phyloP scores from a whole-genome alignment of 2,888 invertebrate species.

The Pachymerium ferrugineum region DNA sequence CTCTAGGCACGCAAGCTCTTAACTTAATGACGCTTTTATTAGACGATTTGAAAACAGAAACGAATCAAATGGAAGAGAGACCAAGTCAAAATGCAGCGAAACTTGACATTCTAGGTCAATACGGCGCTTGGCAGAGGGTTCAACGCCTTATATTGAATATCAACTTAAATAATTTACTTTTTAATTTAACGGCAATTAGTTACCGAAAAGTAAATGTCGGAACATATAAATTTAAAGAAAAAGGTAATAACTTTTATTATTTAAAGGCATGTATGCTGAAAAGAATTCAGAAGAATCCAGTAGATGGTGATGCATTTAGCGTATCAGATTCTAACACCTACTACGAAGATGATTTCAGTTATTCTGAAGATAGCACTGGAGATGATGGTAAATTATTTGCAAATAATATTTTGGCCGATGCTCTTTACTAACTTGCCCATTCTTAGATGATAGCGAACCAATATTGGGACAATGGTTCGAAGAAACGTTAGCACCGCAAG shows the following conservation, averaged over 20 bases:
- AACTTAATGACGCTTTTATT: constrained; percentile 66
- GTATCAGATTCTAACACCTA: constrained; percentile 92
- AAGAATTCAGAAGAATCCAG: constrained; percentile 66
- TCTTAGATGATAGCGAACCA: constrained; percentile 59
- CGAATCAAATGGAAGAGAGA: constrained; percentile 17
- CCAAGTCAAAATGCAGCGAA: constrained; percentile 62
- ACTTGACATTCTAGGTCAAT: constrained; percentile 39
- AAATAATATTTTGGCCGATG: background rate
- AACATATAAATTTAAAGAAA: background rate
- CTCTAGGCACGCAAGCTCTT: constrained; percentile 78
- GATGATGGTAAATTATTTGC: constrained; percentile 63
- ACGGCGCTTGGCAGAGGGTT: constrained; percentile 54
- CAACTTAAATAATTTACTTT: constrained; percentile 72
- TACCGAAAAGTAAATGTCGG: constrained; percentile 64
- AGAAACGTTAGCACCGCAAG: constrained; percentile 76
- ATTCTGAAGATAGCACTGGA: constrained; percentile 77
- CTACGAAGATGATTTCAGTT: constrained; percentile 85
- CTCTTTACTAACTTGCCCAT: background rate
- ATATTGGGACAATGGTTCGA: constrained; percentile 91
- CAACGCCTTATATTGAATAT: constrained; percentile 64
- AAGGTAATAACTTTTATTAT: background rate
- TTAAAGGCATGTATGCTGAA: constrained; percentile 69
- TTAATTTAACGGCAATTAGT: constrained; percentile 79
- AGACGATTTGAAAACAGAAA: constrained; percentile 69
- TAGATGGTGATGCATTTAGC: constrained; percentile 74